Base-by-base conservation (phyloP, 2,888 invertebrate genomes). In the Tenodera sinensis region DNA sequence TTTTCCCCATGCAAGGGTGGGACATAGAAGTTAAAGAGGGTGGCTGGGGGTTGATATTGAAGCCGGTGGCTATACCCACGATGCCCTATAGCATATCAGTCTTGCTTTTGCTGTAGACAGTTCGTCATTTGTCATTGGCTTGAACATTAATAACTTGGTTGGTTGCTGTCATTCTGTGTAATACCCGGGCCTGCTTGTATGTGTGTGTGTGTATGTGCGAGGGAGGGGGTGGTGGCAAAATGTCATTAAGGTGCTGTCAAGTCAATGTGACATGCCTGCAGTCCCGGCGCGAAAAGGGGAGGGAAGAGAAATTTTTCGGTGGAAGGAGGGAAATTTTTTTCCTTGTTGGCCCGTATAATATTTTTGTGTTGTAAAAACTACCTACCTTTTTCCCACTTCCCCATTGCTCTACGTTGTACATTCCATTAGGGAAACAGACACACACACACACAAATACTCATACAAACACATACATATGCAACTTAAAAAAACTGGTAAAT, bases 101-200 rank as follows among this genome's bases (percentile, higher is more conserved):
- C 94, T 94, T 94, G 93, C 93, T 94, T 93, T 93, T 93, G 91
- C 90, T 93, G 93, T 93, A 93, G 94, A 94, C 94, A 93, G 93
- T 93, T 93, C 93, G 93, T 94, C 94, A 94, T 94, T 94, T 94
- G 94, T 94, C 94, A 93, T 93, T 93, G 93, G 93, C 93, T 92
- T 91, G 92, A 93, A 93, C 94, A 93, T 93, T 90, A 91, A 91
- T 91, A 91, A 90, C 91, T 89, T 83, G 89, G 89, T 89, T 87
- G 88, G 87, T 84, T 83, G 89, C 90, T 90, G 90, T 90, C 89
- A 89, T 89, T 89, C 89, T 88, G 89, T 81, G 90, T 89, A 89
- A 89, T 89, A 87, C 88, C 87, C 87, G 71, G 54, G 54, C 6
- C 84, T 88, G 88, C 89, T 84, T 86, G 89, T 83, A 86, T 89